Evolutionary conservation across 1,140 invertebrate species (phyloP).

Genomic region (Heliconius nattereri): DNA sequence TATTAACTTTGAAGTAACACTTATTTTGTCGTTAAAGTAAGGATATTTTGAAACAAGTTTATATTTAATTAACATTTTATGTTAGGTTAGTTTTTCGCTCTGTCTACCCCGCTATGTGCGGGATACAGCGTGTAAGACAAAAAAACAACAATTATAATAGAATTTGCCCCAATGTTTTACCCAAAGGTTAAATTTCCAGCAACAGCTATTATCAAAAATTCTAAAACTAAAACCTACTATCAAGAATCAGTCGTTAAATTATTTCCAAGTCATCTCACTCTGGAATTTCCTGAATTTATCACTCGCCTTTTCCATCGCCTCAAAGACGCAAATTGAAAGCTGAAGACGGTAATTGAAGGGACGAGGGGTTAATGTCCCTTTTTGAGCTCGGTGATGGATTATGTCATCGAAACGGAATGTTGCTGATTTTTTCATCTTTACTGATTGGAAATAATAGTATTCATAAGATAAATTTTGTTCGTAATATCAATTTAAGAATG

Average conservation of each 20-base stretch:
- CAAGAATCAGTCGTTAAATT: constrained; percentile 18
- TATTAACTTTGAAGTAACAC: too few species aligned
- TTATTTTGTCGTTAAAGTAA: too few species aligned
- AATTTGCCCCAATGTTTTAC: too few species aligned
- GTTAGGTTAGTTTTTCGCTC: too few species aligned
- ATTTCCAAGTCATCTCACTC: constrained; percentile 43
- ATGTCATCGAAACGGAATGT: constrained; percentile 57
- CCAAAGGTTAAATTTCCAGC: too few species aligned
- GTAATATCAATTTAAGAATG: background rate
- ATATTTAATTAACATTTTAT: background rate
- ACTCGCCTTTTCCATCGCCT: constrained; percentile 56
- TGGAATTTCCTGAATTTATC: constrained; percentile 55
- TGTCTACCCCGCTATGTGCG: too few species aligned
- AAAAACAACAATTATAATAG: too few species aligned
- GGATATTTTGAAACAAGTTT: background rate
- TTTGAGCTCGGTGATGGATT: constrained; percentile 66
- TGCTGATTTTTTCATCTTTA: constrained; percentile 31
- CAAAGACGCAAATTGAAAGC: constrained; percentile 76
- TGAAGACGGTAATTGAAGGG: constrained; percentile 75
- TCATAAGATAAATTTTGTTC: background rate
- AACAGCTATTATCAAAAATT: background rate
- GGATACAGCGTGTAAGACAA: too few species aligned
- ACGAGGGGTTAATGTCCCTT: constrained; percentile 70
- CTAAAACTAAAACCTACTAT: constrained; percentile 3
- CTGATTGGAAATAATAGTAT: constrained; percentile 37